Evolutionary conservation across 23 tunicate genomes (phyloP).

Genomic region (Clavelina lepadiformis): DNA sequence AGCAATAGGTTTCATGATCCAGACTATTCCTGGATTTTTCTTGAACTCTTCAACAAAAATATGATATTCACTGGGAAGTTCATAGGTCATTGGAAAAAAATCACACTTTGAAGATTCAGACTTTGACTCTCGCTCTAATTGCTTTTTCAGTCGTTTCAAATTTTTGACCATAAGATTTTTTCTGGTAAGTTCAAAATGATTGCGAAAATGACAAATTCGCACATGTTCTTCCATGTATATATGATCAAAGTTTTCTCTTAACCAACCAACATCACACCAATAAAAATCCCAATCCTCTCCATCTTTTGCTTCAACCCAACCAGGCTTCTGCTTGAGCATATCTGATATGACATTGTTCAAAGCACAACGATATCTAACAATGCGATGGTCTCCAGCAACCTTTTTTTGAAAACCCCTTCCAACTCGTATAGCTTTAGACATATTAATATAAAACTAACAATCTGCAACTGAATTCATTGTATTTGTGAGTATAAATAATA

Average conservation of each 20-base stretch:
- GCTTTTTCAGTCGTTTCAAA: constrained; percentile 80
- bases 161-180: constrained; percentile 96
- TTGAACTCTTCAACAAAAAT: constrained; percentile 96
- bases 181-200: constrained; percentile 82
- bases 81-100: constrained; percentile 96
- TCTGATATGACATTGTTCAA: constrained; percentile 77
- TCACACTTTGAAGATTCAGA: constrained; percentile 82
- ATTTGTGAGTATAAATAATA: too few species aligned
- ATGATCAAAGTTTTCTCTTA: constrained; percentile 90
- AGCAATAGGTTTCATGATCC: constrained; percentile 99
- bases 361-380: constrained; percentile 77
- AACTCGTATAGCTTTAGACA: constrained; percentile 37
- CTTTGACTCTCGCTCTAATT: constrained; percentile 83
- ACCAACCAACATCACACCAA: constrained; percentile 96
- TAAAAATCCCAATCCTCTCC: constrained; percentile 93
- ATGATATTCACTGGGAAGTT: constrained; percentile 93
- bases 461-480: too few species aligned
- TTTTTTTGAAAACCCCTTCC: constrained; percentile 75
- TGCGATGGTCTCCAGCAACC: constrained; percentile 66
- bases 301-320: constrained; percentile 90
- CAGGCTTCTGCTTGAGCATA: constrained; percentile 70
- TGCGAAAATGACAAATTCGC: constrained; percentile 81
- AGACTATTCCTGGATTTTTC: constrained; percentile 88
- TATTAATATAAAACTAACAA: too few species aligned
- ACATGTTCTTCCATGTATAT: constrained; percentile 94